A percentile compares a stretch with the other conserved stretches of the same genome.
Conservation (phyloP, 2,113 vertebrate species). For the Plotosus lineatus region DNA sequence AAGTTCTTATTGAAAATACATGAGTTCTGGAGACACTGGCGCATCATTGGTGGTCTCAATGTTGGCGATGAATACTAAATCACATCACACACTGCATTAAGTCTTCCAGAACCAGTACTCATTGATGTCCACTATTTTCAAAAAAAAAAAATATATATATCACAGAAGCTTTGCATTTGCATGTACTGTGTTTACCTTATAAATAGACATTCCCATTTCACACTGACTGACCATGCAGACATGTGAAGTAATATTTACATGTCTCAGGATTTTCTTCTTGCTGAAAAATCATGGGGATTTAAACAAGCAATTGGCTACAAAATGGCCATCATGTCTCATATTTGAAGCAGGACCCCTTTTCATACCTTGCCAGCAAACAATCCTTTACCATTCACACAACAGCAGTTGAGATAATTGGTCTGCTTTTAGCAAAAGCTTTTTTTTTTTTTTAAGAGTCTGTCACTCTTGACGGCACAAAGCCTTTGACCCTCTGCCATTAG, state of each 20-base stretch:
- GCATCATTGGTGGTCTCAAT: not conserved
- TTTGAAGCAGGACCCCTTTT: conserved; percentile 54
- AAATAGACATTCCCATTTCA: not conserved
- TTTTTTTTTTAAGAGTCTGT: conserved; percentile 15
- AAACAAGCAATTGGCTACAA: not conserved
- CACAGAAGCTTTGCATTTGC: not conserved
- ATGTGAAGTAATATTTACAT: not conserved
- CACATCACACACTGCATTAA: not conserved
- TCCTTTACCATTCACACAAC: conserved; percentile 63
- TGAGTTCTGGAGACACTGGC: not conserved
- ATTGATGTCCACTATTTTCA: not conserved
- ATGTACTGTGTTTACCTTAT: not conserved
- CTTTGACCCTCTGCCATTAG: conserved; percentile 30
- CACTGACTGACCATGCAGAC: not conserved
- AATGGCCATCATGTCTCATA: conserved; percentile 10
- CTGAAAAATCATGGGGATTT: not conserved
- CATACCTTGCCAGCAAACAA: conserved; percentile 56
- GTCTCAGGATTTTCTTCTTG: not conserved
- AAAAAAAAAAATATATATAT: not conserved
- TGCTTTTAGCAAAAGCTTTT: conserved; percentile 52
- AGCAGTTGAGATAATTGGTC: conserved; percentile 63
- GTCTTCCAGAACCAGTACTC: not conserved
- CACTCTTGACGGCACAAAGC: conserved; percentile 18
- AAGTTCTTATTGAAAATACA: not conserved
- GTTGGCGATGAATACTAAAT: not conserved